A percentile compares a stretch with the other conserved stretches of the same genome.
phyloP scores from a whole-genome alignment of 2,113 vertebrate genomes.

The Acrocephalus arundinaceus region DNA sequence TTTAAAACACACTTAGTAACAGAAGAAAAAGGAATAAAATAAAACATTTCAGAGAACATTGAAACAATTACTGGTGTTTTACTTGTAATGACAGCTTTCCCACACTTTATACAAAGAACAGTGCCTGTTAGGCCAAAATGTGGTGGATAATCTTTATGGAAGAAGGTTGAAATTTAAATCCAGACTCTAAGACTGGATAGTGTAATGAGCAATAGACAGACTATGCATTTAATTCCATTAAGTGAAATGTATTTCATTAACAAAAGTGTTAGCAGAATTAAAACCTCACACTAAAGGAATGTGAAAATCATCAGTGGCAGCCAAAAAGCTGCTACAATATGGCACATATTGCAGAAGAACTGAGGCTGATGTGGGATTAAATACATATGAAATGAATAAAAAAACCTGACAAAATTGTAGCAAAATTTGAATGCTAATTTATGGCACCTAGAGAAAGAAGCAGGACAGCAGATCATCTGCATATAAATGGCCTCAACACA shows the following conservation, averaged over 20 bases:
- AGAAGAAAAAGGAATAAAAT: neutral
- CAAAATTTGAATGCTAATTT: constrained; percentile 68
- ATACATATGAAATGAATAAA: constrained; percentile 45
- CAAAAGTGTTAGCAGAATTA: constrained; percentile 30
- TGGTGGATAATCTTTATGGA: neutral
- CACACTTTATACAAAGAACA: constrained; percentile 34
- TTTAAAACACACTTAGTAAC: constrained; percentile 13
- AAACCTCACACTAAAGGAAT: constrained; percentile 43
- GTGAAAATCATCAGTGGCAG: constrained; percentile 34
- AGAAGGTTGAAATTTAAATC: constrained; percentile 37
- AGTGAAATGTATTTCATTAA: constrained; percentile 57
- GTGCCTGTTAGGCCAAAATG: constrained; percentile 35
- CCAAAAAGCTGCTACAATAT: constrained; percentile 45
- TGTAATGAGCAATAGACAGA: constrained; percentile 4
- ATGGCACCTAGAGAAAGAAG: constrained; percentile 60
- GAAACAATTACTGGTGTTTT: constrained; percentile 27
- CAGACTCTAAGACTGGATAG: constrained; percentile 7
- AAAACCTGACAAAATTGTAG: constrained; percentile 36
- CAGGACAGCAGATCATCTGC: constrained; percentile 63
- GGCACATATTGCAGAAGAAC: constrained; percentile 38
- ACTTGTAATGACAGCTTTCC: constrained; percentile 41
- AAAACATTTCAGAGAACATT: constrained; percentile 9
- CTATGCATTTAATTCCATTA: constrained; percentile 41
- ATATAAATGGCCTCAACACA: constrained; percentile 62
- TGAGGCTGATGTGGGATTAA: constrained; percentile 54